These are phyloP conservation scores for Plagodis pulveraria DNA, from an alignment of 2,888 invertebrate genomes.

Conservation along the genomic window DNA sequence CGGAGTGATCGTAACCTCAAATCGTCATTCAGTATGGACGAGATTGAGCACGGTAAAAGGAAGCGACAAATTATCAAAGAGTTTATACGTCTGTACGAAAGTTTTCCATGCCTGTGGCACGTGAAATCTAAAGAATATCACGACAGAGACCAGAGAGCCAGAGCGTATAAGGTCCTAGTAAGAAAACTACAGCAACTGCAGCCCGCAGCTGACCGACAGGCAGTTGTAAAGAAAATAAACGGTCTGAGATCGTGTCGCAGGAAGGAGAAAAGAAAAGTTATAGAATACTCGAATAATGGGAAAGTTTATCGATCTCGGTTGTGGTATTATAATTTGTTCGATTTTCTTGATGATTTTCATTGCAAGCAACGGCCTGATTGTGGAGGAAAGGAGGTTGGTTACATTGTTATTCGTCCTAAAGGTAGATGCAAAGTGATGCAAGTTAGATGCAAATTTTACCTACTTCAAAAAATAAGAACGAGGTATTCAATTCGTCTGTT, in stretches of 20 bases:
- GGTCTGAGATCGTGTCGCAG: constrained; percentile 23
- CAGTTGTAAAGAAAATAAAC: constrained; percentile 29
- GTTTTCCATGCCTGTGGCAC: constrained; percentile 28
- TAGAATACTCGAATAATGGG: constrained; percentile 6
- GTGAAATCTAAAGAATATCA: constrained; percentile 24
- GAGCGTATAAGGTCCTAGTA: constrained; percentile 15
- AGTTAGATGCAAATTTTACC: not conserved
- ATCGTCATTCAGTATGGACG: constrained; percentile 1
- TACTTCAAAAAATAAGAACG: too few relatives aligned
- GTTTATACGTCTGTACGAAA: constrained; percentile 28
- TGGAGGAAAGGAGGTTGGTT: constrained; percentile 15
- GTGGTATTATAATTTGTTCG: constrained; percentile 24
- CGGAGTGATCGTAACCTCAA: not conserved
- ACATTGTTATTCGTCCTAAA: not conserved
- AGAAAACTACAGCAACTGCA: constrained; percentile 25
- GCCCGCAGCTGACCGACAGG: constrained; percentile 18
- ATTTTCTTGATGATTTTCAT: constrained; percentile 17
- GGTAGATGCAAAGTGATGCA: not conserved
- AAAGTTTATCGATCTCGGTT: constrained; percentile 14
- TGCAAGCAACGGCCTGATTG: not conserved
- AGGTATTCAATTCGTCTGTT: too few relatives aligned
- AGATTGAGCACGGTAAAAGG: constrained; percentile 4
- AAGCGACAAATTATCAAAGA: constrained; percentile 20
- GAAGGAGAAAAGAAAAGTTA: constrained; percentile 24
- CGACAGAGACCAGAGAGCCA: constrained; percentile 9